Conservation (phyloP, 2,113 vertebrate species). For the Triplophysa tibetana region DNA sequence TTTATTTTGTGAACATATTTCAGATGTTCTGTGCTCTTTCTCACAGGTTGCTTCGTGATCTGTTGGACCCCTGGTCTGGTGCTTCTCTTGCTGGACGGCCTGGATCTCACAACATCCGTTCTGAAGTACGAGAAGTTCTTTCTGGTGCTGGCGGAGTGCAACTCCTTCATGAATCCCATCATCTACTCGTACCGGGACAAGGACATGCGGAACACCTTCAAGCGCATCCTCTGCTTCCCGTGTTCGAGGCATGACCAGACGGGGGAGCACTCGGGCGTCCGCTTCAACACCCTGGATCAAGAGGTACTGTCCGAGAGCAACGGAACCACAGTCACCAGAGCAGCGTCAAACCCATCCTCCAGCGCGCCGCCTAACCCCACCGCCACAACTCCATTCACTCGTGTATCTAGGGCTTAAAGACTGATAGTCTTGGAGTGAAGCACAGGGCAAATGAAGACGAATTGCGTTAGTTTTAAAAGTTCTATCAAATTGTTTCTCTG, state of each 20-base stretch:
- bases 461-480: not conserved
- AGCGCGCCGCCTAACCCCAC: not conserved
- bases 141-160: slow-evolving; percentile 76
- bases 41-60: slow-evolving; percentile 74
- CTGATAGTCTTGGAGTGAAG: no score
- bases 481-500: no score
- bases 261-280: slow-evolving; percentile 45
- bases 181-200: slow-evolving; percentile 77
- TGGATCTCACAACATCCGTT: slow-evolving; percentile 47
- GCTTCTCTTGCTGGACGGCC: slow-evolving; percentile 80
- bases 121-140: slow-evolving; percentile 71
- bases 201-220: slow-evolving; percentile 75
- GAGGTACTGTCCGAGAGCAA: slow-evolving; percentile 74
- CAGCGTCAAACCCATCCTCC: slow-evolving; percentile 14
- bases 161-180: slow-evolving; percentile 76
- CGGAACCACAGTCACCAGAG: slow-evolving; percentile 21
- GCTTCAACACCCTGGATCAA: slow-evolving; percentile 70
- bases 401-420: not conserved
- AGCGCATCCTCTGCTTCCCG: slow-evolving; percentile 65
- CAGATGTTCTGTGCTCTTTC: not conserved
- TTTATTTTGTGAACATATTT: not conserved
- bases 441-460: not conserved
- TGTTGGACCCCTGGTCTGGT: slow-evolving; percentile 90
- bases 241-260: slow-evolving; percentile 22
- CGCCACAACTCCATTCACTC: not conserved